Percentiles rank a stretch among this genome's conserved stretches.
Evolutionary conservation across 2,888 invertebrate genomes (phyloP).

Genomic region (Heliconius erato): DNA sequence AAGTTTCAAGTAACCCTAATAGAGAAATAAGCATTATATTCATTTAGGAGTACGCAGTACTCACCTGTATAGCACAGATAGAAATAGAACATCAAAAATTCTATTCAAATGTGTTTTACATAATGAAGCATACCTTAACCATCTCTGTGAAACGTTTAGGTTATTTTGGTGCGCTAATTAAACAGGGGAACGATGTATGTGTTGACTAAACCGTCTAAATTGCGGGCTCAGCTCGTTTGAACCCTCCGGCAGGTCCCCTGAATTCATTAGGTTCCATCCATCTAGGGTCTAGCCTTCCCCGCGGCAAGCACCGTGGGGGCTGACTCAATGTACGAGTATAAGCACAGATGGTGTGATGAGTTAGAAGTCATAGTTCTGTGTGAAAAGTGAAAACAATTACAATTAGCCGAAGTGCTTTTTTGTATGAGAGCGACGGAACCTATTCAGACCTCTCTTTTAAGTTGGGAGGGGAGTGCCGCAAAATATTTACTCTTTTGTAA

Average conservation of each 20-base stretch:
- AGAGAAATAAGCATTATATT: not conserved
- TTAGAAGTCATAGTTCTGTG: conserved; percentile 47
- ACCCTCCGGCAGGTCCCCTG: conserved; percentile 58
- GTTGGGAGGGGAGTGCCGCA: not conserved
- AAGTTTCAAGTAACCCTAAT: not conserved
- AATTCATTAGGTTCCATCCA: conserved; percentile 65
- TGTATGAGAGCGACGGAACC: conserved; percentile 2
- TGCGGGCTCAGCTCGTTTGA: conserved; percentile 57
- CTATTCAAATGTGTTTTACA: not conserved
- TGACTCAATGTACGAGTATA: conserved; percentile 56
- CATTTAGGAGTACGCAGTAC: not conserved
- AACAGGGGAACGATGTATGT: conserved; percentile 61
- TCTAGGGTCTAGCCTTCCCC: conserved; percentile 67
- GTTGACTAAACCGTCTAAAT: conserved; percentile 58
- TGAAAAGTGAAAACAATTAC: conserved; percentile 38
- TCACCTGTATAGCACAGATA: not conserved
- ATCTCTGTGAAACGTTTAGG: conserved; percentile 38
- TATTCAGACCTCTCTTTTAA: not conserved
- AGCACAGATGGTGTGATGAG: conserved; percentile 58
- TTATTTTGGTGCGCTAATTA: conserved; percentile 56
- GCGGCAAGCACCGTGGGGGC: conserved; percentile 57
- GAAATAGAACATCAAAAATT: not conserved
- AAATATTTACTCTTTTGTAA: conserved; percentile 23
- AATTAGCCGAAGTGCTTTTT: conserved; percentile 27
- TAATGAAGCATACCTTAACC: conserved; percentile 27